These are phyloP conservation scores for Salvelinus namaycush DNA, from an alignment of 2,113 vertebrate genomes.

Conservation along the genomic window DNA sequence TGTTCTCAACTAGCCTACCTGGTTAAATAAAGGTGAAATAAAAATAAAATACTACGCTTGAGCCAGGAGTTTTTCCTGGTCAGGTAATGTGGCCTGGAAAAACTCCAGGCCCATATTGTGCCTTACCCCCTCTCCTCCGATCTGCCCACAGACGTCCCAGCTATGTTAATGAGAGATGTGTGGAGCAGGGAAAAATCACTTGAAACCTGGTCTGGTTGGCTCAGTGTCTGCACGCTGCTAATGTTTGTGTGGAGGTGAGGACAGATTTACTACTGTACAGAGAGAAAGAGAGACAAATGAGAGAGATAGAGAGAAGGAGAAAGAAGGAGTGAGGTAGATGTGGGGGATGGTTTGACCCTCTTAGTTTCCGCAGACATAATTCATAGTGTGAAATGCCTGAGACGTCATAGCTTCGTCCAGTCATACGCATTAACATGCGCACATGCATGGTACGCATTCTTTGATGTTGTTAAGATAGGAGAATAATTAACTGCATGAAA, in stretches of 20 bases:
- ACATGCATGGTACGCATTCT: conserved; percentile 7
- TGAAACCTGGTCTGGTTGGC: conserved; percentile 27
- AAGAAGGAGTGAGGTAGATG: background rate
- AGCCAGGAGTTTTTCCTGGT: no score
- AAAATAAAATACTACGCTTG: background rate
- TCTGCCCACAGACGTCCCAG: no score
- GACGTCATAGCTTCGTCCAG: conserved; percentile 15
- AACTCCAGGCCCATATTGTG: no score
- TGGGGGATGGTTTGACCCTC: background rate
- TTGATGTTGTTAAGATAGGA: background rate
- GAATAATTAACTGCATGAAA: background rate
- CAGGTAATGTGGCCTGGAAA: no score
- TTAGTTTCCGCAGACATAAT: conserved; percentile 16
- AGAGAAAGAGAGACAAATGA: background rate
- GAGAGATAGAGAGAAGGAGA: conserved; percentile 3
- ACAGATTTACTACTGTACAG: conserved; percentile 4
- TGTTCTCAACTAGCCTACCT: no score
- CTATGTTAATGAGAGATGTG: conserved; percentile 6
- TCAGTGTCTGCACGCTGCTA: conserved; percentile 26
- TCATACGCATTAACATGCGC: conserved; percentile 20
- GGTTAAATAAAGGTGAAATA: no score
- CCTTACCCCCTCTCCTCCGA: no score
- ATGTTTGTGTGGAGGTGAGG: conserved; percentile 17
- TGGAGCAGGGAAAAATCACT: conserved; percentile 57
- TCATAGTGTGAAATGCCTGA: conserved; percentile 12